phyloP scores from a whole-genome alignment of 2,888 invertebrate species.

The Octonoba sinensis region DNA sequence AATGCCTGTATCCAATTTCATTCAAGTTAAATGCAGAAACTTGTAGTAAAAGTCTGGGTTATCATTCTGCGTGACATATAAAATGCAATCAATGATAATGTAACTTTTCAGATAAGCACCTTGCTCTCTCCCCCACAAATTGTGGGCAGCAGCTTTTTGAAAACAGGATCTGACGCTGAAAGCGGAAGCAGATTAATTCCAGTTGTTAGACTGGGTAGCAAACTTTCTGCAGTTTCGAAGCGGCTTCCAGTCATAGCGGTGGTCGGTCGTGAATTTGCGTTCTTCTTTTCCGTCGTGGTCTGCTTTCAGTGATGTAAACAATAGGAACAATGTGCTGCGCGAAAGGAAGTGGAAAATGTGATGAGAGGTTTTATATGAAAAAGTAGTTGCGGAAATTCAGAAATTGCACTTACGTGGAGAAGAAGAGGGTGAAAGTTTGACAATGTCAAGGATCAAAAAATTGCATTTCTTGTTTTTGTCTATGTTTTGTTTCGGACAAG shows the following conservation, averaged over 20 bases:
- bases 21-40: too few species aligned
- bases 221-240: too few species aligned
- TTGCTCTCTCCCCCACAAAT: neutral
- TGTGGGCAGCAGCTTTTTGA: constrained; percentile 4
- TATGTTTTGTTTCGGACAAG: constrained; percentile 18
- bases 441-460: neutral
- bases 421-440: too few species aligned
- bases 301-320: neutral
- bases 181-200: constrained; percentile 30
- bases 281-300: constrained; percentile 1
- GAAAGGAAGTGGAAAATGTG: neutral
- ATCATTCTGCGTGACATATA: too few species aligned
- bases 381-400: too few species aligned
- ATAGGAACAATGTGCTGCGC: neutral
- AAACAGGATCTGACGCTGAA: constrained; percentile 33
- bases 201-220: neutral
- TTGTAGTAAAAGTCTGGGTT: too few species aligned
- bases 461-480: constrained; percentile 1
- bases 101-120: too few species aligned
- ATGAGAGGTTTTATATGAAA: too few species aligned
- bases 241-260: too few species aligned
- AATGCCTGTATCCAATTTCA: too few species aligned
- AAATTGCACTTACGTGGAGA: too few species aligned
- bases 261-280: neutral
- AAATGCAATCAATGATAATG: too few species aligned